Evolutionary conservation across 2,888 invertebrate species (phyloP).

Genomic region (Molorchus minor): DNA sequence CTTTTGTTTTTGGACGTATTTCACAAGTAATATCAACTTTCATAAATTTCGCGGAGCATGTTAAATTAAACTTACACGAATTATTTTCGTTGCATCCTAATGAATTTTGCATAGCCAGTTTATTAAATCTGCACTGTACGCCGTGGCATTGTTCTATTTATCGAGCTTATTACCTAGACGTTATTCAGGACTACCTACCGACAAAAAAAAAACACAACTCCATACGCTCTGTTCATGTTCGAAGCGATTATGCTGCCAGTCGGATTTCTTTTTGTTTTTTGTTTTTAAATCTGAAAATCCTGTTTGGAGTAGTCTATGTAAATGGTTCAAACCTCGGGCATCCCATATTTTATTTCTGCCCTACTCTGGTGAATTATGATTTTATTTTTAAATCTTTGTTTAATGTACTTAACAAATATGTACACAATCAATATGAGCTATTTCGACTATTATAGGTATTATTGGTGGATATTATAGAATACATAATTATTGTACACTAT

Average conservation of each 20-base stretch:
- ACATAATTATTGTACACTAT: slow-evolving; percentile 2
- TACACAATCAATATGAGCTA: too few relatives aligned
- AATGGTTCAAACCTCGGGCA: too few relatives aligned
- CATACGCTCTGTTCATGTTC: slow-evolving; percentile 1
- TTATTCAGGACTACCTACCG: background rate
- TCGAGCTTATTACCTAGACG: background rate
- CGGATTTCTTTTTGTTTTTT: background rate
- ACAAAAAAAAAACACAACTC: background rate
- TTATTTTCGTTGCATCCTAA: slow-evolving; percentile 22
- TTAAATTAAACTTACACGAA: slow-evolving; percentile 21
- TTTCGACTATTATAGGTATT: slow-evolving; percentile 1
- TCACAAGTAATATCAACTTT: slow-evolving; percentile 27
- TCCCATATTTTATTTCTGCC: too few relatives aligned
- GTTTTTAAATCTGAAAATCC: too few relatives aligned
- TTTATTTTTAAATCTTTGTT: too few relatives aligned
- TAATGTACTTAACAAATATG: too few relatives aligned
- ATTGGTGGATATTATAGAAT: slow-evolving; percentile 4
- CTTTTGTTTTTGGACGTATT: slow-evolving; percentile 16
- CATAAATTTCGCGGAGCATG: slow-evolving; percentile 26
- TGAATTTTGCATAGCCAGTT: slow-evolving; percentile 11
- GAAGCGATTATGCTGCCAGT: background rate
- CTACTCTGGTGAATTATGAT: too few relatives aligned
- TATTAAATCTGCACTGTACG: slow-evolving; percentile 3
- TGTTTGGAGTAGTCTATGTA: too few relatives aligned
- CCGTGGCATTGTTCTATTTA: slow-evolving; percentile 7